phyloP scores from a whole-genome alignment of 1,140 invertebrate species.

The Procambarus clarkii region DNA sequence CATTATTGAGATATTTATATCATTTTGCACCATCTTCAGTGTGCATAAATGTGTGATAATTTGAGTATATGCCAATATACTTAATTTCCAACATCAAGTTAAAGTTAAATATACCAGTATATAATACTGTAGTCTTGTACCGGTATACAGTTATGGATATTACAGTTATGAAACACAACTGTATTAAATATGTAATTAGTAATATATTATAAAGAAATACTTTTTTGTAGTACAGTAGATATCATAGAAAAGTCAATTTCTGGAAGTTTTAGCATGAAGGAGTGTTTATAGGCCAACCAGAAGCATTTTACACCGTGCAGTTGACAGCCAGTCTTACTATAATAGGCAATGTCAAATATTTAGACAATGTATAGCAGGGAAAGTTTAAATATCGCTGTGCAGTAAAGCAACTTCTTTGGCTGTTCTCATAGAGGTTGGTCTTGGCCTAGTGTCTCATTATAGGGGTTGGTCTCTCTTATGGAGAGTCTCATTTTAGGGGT shows the following conservation, averaged over 20 bases:
- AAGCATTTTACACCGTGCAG: too few relatives aligned
- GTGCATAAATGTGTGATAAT: not conserved
- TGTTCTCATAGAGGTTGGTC: too few relatives aligned
- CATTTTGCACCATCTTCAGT: too few relatives aligned
- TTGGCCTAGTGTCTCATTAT: too few relatives aligned
- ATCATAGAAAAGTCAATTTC: not conserved
- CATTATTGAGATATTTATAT: too few relatives aligned
- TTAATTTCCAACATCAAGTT: not conserved
- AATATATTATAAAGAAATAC: not conserved
- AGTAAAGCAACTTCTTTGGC: too few relatives aligned
- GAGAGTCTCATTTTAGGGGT: not conserved
- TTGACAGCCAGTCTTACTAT: too few relatives aligned
- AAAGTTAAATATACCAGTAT: not conserved
- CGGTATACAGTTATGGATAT: not conserved
- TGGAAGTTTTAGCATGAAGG: not conserved
- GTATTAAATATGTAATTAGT: constrained; percentile 3
- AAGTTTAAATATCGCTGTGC: too few relatives aligned
- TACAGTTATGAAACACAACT: not conserved
- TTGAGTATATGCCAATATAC: not conserved
- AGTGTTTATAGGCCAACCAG: too few relatives aligned
- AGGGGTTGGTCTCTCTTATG: not conserved
- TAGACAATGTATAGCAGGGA: too few relatives aligned
- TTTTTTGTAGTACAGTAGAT: not conserved
- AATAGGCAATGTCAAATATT: too few relatives aligned
- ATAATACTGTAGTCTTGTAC: not conserved